Evolutionary conservation across 2,888 invertebrate species (phyloP), one percentile per base, ranked within the genome.

Genomic region (Rotaria magnacalcarata): DNA sequence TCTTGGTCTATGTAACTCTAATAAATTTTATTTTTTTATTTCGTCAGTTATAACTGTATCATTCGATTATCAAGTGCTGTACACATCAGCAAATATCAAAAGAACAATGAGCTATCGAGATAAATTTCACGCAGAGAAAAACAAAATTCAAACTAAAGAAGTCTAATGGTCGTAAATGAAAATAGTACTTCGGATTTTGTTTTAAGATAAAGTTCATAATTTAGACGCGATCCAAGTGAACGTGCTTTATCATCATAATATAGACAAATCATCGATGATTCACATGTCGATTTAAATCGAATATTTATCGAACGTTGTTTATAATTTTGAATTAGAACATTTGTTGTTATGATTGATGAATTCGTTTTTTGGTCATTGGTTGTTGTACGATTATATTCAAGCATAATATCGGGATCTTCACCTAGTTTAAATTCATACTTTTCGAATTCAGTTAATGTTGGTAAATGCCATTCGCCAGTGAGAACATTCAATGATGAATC

Each of bases 241-340:
- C 24, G 24, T 43, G 47, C 14, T 80, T 80, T 80, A n/a, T 80
- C 24, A 80, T 80, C 47, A 80, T 80, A 80, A 47, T 47, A 80
- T 80, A 80, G 47, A 47, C 19, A 80, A n/a, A n/a, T 10, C 34
- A 67, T 67, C 0, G 34, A 34, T 47, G 34, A 24, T 80, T 80
- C 10, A 80, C 24, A 80, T 24, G 47, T 14, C 0, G 80, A 80
- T 43, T 47, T 47, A 80, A 80, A 80, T 43, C 75, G 16, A 43
- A 75, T n/a, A 27, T 75, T 75, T 4, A 43, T 10, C 24, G 14
- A 7, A 27, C 67, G 67, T 27, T 67, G n/a, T 67, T 67, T 67
- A 67, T 67, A 67, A 67, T 67, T 67, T 67, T 67, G 67, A 21
- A 67, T 27, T 67, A 67, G 16, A 27, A 67, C 8, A 67, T 67